phyloP scores from a whole-genome alignment of 2,113 vertebrate species.

The Verasper variegatus region DNA sequence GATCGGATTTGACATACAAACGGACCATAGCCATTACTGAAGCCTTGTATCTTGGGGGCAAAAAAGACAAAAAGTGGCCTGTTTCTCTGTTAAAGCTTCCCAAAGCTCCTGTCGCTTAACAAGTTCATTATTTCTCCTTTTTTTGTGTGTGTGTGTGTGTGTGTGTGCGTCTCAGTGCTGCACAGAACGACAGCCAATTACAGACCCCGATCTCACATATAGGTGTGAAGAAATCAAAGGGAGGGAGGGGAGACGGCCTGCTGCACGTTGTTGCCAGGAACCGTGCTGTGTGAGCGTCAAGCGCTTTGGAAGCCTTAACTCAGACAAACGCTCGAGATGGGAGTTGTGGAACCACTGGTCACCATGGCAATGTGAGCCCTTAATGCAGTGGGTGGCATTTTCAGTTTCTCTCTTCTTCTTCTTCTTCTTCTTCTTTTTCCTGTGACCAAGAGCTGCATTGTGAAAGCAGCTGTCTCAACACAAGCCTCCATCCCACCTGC shows the following conservation, averaged over 20 bases:
- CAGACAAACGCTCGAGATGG: conserved; percentile 63
- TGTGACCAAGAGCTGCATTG: conserved; percentile 11
- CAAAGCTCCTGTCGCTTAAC: conserved; percentile 60
- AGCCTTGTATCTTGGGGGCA: conserved; percentile 65
- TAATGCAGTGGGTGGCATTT: conserved; percentile 67
- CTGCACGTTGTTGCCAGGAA: conserved; percentile 68
- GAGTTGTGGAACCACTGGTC: conserved; percentile 64
- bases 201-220: conserved; percentile 32
- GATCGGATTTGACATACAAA: conserved; percentile 52
- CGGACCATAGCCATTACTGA: conserved; percentile 83
- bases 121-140: conserved; percentile 58
- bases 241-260: conserved; percentile 9
- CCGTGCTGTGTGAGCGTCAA: conserved; percentile 44
- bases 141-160: too few relatives aligned
- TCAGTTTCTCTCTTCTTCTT: conserved; percentile 4
- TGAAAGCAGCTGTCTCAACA: conserved; percentile 35
- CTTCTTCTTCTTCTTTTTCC: not conserved
- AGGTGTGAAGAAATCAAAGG: conserved; percentile 59
- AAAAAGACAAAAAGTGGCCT: conserved; percentile 3
- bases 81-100: conserved; percentile 59
- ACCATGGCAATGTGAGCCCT: conserved; percentile 72
- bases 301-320: conserved; percentile 67
- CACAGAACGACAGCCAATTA: conserved; percentile 66
- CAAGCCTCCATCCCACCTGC: conserved; percentile 32
- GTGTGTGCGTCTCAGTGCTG: conserved; percentile 28